Percentiles rank a stretch among this genome's conserved stretches.
These are phyloP conservation scores for Rhyacophila brunnea DNA, from an alignment of 1,140 invertebrate genomes.

Conservation along the genomic window DNA sequence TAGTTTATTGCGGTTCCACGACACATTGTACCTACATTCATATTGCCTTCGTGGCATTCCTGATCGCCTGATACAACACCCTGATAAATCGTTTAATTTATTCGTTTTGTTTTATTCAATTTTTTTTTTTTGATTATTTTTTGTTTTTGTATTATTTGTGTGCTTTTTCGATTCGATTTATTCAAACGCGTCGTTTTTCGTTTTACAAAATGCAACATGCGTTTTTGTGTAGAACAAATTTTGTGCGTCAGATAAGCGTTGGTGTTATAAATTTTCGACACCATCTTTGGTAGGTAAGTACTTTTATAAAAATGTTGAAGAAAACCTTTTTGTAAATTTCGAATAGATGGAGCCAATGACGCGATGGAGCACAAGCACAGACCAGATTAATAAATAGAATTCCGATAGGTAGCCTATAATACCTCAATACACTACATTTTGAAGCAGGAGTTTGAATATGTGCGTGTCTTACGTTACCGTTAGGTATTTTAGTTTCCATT, in stretches of 20 bases:
- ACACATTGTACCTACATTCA: slow-evolving; percentile 1
- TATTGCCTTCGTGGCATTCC: slow-evolving; percentile 16
- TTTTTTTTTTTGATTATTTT: slow-evolving; percentile 9
- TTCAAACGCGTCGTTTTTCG: background rate
- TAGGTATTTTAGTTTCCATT: no score
- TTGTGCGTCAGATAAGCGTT: background rate
- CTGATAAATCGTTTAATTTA: slow-evolving; percentile 30
- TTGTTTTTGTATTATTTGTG: slow-evolving; percentile 1
- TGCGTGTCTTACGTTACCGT: no score
- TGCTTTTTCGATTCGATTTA: background rate
- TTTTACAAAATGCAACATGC: background rate
- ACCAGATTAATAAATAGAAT: no score
- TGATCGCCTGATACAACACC: slow-evolving; percentile 15
- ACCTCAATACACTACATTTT: no score
- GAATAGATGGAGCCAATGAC: no score
- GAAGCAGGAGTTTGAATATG: no score
- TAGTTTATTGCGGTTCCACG: slow-evolving; percentile 28
- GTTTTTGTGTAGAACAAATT: background rate
- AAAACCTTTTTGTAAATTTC: no score
- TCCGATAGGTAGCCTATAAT: no score
- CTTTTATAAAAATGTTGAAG: no score
- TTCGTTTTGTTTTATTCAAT: slow-evolving; percentile 9
- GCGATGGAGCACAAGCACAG: no score
- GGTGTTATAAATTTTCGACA: background rate
- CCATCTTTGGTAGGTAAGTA: no score